Percentiles rank a stretch among this genome's conserved stretches.
phyloP scores from a whole-genome alignment of 2,888 invertebrate species.

The Sarcophaga carnaria region DNA sequence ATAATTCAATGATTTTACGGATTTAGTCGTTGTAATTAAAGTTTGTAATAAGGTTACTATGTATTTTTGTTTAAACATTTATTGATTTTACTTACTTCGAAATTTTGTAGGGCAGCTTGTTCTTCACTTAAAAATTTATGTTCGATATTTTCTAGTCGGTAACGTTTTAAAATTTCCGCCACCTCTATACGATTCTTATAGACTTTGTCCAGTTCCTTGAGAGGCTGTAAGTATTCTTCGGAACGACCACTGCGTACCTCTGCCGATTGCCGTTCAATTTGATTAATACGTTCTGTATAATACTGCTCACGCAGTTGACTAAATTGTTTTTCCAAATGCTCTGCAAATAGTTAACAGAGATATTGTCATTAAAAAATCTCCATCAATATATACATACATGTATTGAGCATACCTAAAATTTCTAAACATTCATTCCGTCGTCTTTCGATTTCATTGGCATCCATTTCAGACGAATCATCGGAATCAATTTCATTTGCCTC shows the following conservation, averaged over 20 bases:
- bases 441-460: conserved; percentile 94
- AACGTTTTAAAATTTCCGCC: conserved; percentile 91
- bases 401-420: conserved; percentile 84
- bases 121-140: conserved; percentile 94
- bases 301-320: conserved; percentile 92
- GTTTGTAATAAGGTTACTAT: no score
- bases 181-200: conserved; percentile 93
- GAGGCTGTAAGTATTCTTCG: conserved; percentile 92
- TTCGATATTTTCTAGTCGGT: conserved; percentile 90
- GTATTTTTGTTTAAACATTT: no score
- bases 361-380: background rate
- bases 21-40: no score
- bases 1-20: no score
- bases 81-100: conserved; percentile 84
- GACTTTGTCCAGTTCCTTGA: conserved; percentile 93
- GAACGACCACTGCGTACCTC: conserved; percentile 94
- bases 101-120: conserved; percentile 93
- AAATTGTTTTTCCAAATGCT: conserved; percentile 95
- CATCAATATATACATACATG: no score
- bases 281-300: conserved; percentile 90
- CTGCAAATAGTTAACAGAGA: conserved; percentile 79
- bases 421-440: conserved; percentile 92
- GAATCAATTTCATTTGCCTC: conserved; percentile 91
- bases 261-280: conserved; percentile 91
- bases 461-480: conserved; percentile 94